phyloP scores from a whole-genome alignment of 2,797 vertebrate species.

The Hafferia zeledoni region DNA sequence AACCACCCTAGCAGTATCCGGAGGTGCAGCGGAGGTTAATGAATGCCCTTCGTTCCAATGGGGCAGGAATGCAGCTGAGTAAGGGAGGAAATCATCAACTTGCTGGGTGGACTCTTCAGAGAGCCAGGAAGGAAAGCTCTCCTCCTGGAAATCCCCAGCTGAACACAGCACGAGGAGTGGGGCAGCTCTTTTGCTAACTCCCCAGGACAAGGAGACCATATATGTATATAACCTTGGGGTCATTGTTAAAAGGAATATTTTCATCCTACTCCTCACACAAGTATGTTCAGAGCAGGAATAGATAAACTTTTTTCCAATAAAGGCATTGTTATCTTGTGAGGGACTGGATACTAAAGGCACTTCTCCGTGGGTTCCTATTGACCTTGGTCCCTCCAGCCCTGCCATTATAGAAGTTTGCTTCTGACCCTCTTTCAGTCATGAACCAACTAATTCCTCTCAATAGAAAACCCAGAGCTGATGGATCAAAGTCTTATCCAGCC shows the following conservation, averaged over 20 bases:
- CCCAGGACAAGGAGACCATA: background rate
- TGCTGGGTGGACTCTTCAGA: background rate
- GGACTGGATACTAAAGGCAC: background rate
- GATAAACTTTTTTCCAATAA: background rate
- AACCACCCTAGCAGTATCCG: rapidly evolving
- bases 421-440: background rate
- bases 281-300: background rate
- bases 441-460: background rate
- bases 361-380: background rate
- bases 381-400: background rate
- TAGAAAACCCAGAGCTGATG: background rate
- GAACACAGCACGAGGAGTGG: background rate
- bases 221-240: background rate
- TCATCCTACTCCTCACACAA: background rate
- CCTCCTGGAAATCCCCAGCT: slow-evolving; percentile 18
- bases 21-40: background rate
- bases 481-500: background rate
- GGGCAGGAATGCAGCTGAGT: background rate
- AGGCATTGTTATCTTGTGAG: background rate
- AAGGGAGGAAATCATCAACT: background rate
- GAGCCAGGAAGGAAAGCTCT: background rate
- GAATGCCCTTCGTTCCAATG: background rate
- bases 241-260: background rate
- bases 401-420: background rate
- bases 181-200: background rate